Evolutionary conservation across 2,888 invertebrate species (phyloP).

Genomic region (Temnothorax unifasciatus): DNA sequence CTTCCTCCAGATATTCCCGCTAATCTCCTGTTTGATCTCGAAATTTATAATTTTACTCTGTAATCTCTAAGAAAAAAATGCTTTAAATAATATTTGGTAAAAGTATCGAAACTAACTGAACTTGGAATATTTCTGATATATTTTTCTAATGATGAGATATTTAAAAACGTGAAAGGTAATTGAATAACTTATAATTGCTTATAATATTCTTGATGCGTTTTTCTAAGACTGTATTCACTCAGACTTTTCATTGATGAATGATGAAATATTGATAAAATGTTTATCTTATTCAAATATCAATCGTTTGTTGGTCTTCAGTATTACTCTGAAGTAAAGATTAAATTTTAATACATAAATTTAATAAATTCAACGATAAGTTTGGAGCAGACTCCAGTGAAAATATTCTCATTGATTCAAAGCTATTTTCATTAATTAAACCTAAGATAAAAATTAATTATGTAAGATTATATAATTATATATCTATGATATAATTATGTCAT

Average conservation of each 20-base stretch:
- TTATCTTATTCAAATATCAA: neutral
- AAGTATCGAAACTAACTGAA: neutral
- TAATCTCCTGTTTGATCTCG: neutral
- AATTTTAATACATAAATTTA: no score
- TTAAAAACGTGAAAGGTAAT: no score
- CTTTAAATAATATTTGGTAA: neutral
- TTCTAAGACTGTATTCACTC: no score
- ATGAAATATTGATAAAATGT: neutral
- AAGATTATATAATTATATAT: no score
- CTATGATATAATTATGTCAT: neutral
- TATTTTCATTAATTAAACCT: no score
- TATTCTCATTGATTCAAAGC: no score
- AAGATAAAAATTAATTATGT: no score
- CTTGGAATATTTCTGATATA: neutral
- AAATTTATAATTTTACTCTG: slow-evolving; percentile 21
- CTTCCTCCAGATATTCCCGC: neutral
- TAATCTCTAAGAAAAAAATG: neutral
- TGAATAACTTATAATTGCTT: no score
- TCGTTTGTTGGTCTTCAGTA: neutral
- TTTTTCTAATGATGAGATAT: neutral
- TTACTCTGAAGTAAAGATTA: neutral
- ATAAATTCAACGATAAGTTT: no score
- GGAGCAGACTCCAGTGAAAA: no score
- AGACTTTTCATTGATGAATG: neutral
- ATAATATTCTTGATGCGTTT: no score